Percentiles rank a stretch among this genome's conserved stretches.
Evolutionary conservation across 2,113 vertebrate genomes (phyloP).

Genomic region (Lophotis ruficrista): DNA sequence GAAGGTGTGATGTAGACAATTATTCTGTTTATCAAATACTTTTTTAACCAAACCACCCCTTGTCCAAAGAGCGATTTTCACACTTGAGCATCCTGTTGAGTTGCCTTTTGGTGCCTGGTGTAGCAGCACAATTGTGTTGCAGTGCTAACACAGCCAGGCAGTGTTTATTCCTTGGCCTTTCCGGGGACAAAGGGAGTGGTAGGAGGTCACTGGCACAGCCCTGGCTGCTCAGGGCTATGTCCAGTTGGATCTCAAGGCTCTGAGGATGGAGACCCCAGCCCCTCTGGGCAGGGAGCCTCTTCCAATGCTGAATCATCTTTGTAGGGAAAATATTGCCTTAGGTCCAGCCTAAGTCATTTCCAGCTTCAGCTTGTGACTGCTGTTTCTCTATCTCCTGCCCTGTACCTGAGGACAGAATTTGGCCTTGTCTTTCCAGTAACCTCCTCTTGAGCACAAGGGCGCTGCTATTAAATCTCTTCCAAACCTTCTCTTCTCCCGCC

Average conservation of each 20-base stretch:
- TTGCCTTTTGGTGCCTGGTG: background rate
- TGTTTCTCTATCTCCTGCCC: background rate
- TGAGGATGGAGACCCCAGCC: too few relatives aligned
- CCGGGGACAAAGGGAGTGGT: background rate
- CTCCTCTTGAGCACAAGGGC: background rate
- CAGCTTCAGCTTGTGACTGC: background rate
- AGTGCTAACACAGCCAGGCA: fast-evolving
- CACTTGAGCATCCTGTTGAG: background rate
- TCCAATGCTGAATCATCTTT: background rate
- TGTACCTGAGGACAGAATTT: background rate
- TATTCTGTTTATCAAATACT: background rate
- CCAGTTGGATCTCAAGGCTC: background rate
- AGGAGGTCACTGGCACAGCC: background rate
- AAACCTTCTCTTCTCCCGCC: background rate
- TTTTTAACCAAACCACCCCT: background rate
- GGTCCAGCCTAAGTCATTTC: background rate
- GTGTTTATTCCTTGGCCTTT: background rate
- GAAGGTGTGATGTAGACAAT: background rate
- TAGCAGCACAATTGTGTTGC: background rate
- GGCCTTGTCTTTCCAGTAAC: background rate
- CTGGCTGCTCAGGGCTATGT: background rate
- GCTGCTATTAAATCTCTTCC: fast-evolving
- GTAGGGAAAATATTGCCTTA: background rate
- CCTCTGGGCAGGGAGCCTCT: background rate
- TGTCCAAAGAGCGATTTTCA: background rate